These are phyloP conservation scores for Dioctria linearis DNA, from an alignment of 2,888 invertebrate genomes.

Conservation along the genomic window DNA sequence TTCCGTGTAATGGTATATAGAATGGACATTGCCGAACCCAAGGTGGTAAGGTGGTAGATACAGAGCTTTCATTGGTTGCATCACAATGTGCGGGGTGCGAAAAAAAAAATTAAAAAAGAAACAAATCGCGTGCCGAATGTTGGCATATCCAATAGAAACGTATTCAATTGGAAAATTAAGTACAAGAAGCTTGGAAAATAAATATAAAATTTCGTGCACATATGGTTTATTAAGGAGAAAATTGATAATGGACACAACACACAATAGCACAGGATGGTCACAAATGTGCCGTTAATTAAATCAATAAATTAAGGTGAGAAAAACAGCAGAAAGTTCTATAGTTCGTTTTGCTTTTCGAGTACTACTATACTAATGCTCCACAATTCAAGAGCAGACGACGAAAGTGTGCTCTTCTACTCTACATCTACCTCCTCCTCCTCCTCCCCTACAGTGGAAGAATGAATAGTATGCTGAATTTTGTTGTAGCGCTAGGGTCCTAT, in stretches of 20 bases:
- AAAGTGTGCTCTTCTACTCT: neutral
- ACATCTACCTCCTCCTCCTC: neutral
- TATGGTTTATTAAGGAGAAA: constrained; percentile 36
- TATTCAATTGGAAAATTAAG: constrained; percentile 47
- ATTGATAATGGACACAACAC: neutral
- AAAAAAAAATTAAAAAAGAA: neutral
- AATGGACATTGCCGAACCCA: constrained; percentile 28
- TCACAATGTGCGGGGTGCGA: constrained; percentile 18
- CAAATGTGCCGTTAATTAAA: constrained; percentile 44
- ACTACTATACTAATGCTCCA: constrained; percentile 5
- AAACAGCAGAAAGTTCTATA: constrained; percentile 3
- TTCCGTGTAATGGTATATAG: constrained; percentile 14
- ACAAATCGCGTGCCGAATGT: constrained; percentile 20
- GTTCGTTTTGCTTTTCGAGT: neutral
- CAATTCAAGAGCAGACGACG: constrained; percentile 38
- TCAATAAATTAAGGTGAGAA: constrained; percentile 38
- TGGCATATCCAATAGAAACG: constrained; percentile 28
- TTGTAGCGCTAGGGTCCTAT: constrained; percentile 27
- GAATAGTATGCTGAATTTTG: constrained; percentile 23
- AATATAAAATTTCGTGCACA: constrained; percentile 9
- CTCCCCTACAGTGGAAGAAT: neutral
- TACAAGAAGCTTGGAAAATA: constrained; percentile 7
- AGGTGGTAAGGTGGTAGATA: no score
- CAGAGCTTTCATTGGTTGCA: constrained; percentile 35
- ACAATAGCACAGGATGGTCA: neutral